Conservation (phyloP, 1,140 invertebrate genomes). For the Cheumatopsyche charites region DNA sequence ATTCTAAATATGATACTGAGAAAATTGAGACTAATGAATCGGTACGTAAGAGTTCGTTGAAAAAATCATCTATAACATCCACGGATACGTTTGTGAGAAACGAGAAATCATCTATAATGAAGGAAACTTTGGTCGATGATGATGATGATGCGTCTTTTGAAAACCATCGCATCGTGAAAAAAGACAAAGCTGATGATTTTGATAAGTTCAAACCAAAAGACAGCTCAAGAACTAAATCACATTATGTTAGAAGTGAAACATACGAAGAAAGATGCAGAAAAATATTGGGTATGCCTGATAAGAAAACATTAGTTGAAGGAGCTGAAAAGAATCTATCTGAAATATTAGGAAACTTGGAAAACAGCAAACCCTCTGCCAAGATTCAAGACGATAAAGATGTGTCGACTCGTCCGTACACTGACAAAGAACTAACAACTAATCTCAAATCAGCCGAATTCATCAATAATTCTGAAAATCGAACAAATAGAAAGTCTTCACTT, state of each 20-base stretch:
- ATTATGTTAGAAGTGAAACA: constrained; percentile 67
- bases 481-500: constrained; percentile 46
- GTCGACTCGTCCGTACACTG: constrained; percentile 47
- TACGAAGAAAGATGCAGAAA: constrained; percentile 72
- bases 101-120: constrained; percentile 53
- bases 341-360: constrained; percentile 46
- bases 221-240: constrained; percentile 54
- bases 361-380: constrained; percentile 43
- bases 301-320: constrained; percentile 52
- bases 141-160: constrained; percentile 50
- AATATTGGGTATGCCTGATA: constrained; percentile 66
- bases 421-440: constrained; percentile 48
- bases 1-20: constrained; percentile 47
- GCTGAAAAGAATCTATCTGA: constrained; percentile 48
- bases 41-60: constrained; percentile 59
- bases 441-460: constrained; percentile 45
- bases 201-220: constrained; percentile 19
- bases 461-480: constrained; percentile 35
- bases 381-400: constrained; percentile 51
- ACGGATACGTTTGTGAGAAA: constrained; percentile 35
- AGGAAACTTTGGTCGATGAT: constrained; percentile 37
- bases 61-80: constrained; percentile 52
- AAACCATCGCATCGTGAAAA: constrained; percentile 51
- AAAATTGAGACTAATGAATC: constrained; percentile 49
- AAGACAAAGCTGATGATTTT: constrained; percentile 51